Evolutionary conservation across 37 sponge, comb jelly and placozoan species (phyloP), one percentile per base, ranked within the genome.

Genomic region (Halisarca cf. caerulea): DNA sequence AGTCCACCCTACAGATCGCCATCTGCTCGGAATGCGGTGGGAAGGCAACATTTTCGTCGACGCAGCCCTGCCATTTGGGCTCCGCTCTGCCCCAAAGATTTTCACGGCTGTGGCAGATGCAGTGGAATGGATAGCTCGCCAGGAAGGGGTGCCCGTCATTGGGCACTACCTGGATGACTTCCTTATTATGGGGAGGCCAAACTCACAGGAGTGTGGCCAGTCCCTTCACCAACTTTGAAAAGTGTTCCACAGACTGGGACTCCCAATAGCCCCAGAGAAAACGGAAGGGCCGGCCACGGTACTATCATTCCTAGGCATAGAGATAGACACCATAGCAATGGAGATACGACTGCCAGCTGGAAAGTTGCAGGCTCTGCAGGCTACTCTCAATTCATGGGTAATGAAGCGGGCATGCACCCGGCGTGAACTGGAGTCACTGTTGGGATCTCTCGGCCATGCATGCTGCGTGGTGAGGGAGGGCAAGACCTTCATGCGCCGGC

Each of bases 401-500:
- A 57, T 53, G 15, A n/a, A 28, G 3, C 24, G 47, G 28, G 14
- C 27, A 3, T 78, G 53, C 79, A 42, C 55, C 30, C 5, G 57
- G 6, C 4, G 7, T 11, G 79, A 78, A 28, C 28, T 78, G 28
- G 79, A 78, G 57, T 78, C 79, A 7, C 79, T 78, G 36, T 60
- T 58, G 2, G 81, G 81, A 28, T 42, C 36, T 15, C 40, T 80
- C 20, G 81, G 47, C 14, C 81, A 58, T 30, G 81, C n/a, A n/a
- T n/a, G n/a, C n/a, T n/a, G n/a, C n/a, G n/a, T n/a, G n/a, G n/a
- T n/a, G n/a, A n/a, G n/a, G n/a, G n/a, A n/a, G n/a, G n/a, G 81
- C 81, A 80, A 59, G 32, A 80, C 81, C 4, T 80, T 80, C 62
- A 59, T 80, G 81, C 11, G 81, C 3, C 8, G 74, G 33, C 25